Base-by-base conservation (phyloP, 2,113 vertebrate genomes). In the Aspidoscelis tigris region DNA sequence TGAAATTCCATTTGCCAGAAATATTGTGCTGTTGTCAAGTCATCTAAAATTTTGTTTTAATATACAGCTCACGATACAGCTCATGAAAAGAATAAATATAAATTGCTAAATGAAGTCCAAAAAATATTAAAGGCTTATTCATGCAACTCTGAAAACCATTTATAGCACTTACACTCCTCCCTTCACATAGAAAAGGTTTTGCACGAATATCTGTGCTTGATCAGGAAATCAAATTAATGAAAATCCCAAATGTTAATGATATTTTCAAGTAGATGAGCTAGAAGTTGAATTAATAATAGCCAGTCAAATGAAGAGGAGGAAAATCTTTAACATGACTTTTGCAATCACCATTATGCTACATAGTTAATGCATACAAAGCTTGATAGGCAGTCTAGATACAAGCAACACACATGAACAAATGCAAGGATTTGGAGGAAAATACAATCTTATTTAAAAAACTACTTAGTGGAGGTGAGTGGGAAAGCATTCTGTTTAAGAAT, bases 391-490 rank as follows among this genome's bases (percentile, higher is more conserved):
- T 12, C 43, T 74, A 20, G 22, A 18, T 74, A 82, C 47, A 82
- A 24, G 61, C 9, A 83, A 66, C 7, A 20, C 18, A 39, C 11
- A 75, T n/a, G 33, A 33, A 41, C 18, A 72, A 20, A 61, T 70
- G 55, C 4, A 72, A 64, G 43, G 24, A 75, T 75, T 74, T 22
- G 1, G 41, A 50, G 33, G 43, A 43, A 75, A 82, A 50, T 4
- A 65, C 55, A 82, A 72, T 64, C 80, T 55, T 50, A 75, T 82
- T 82, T 74, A 73, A 73, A 18, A 82, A 7, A 64, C 4, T 81
- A 22, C 26, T 22, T 83, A 50, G 16, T 39, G 9, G 39, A 8
- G 44, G 26, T 75, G 81, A 75, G 41, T n/a, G 64, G 69, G 44
- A 72, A 71, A 73, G 24, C 24, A 76, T 83, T 64, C 11, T 20